Base-by-base conservation (phyloP, 2,888 invertebrate species). In the Cosmia pyralina region DNA sequence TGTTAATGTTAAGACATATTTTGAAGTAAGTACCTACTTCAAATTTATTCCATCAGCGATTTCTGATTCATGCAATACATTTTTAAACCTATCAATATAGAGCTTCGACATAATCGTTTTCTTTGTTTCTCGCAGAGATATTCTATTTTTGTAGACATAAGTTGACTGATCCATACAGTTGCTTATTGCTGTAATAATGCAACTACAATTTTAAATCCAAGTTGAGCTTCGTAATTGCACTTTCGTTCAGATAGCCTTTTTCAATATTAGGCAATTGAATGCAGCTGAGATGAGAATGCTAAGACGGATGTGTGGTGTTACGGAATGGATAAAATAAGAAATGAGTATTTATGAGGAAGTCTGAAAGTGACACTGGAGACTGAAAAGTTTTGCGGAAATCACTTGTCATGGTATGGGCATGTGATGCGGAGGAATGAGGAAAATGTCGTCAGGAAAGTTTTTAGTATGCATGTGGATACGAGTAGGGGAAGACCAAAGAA, bases 181-280 rank as follows among this genome's bases (percentile, higher is more conserved):
- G 22, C 44, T n/a, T 53, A 34, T 48, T 50, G 5, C 13, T 69
- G 22, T 19, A 19, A 10, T 46, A 46, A 5, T 70, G n/a, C 22
- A 28, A 5, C 38, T n/a, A 22, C n/a, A 57, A 0, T 22, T 38
- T 3, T 22, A 74, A 65, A 52, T 75, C 17, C 13, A n/a, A 11
- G 0, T 78, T 58, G 3, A 71, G 17, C 50, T 28, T 28, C 13
- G 19, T 46, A 48, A 63, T 44, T 34, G 17, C n/a, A 19, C 70
- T 60, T 55, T 60, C n/a, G 6, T 55, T 0, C 3, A 57, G 17
- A 55, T 34, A 55, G 4, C 17, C 1, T 50, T 55, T 50, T 53
- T 64, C 34, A 59, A 34, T 53, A 52, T 58, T 11, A 34, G 28
- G 28, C 28, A 28, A 28, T 28, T 28, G 28, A 1, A 28, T 28